Percentiles rank a stretch among this genome's conserved stretches.
Conservation (phyloP, 2,888 invertebrate genomes). For the Ceramica pisi region DNA sequence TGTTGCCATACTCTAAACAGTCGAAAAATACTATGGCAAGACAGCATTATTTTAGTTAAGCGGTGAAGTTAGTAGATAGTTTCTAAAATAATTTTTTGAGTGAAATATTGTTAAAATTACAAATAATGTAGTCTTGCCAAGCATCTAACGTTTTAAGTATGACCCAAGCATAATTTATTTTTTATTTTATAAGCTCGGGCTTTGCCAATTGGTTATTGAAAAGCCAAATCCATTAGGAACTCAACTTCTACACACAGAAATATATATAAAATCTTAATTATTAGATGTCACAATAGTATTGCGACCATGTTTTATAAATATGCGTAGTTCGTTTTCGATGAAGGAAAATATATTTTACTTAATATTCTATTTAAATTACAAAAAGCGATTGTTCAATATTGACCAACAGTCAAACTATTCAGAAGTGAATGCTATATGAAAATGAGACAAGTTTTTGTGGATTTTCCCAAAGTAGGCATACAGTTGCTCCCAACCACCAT, state of each 20-base stretch:
- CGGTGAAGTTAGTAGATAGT: slow-evolving; percentile 68
- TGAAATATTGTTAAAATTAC: slow-evolving; percentile 51
- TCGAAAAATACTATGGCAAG: slow-evolving; percentile 74
- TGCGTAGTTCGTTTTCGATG: slow-evolving; percentile 27
- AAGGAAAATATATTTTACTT: slow-evolving; percentile 47
- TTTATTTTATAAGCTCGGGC: slow-evolving; percentile 39
- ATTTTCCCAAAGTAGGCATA: background rate
- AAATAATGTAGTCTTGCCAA: slow-evolving; percentile 84
- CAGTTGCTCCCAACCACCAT: slow-evolving; percentile 30
- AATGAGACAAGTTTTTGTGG: background rate
- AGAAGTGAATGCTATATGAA: slow-evolving; percentile 14
- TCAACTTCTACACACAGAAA: slow-evolving; percentile 35
- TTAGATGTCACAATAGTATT: background rate
- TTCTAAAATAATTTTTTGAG: slow-evolving; percentile 52
- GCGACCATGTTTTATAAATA: no score
- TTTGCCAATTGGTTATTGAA: slow-evolving; percentile 50
- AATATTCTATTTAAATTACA: background rate
- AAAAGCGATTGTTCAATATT: background rate
- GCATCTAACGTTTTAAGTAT: slow-evolving; percentile 57
- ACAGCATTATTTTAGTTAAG: slow-evolving; percentile 78
- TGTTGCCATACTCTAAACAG: slow-evolving; percentile 68
- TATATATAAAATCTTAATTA: background rate
- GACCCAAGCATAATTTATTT: slow-evolving; percentile 36
- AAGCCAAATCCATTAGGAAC: slow-evolving; percentile 46
- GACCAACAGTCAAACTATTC: background rate